Base-by-base conservation (phyloP, 1,140 invertebrate species). In the Penaeus japonicus region DNA sequence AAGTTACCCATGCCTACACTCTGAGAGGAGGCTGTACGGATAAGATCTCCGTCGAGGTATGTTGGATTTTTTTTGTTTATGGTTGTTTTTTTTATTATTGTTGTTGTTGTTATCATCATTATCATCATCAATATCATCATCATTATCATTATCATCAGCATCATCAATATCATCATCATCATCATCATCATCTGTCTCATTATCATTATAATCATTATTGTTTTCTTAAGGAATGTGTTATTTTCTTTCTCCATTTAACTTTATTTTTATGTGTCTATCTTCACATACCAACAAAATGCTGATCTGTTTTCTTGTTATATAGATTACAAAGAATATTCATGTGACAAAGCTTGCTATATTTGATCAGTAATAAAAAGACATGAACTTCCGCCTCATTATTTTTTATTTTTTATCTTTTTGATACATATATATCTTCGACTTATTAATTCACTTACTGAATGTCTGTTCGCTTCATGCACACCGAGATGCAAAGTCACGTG, bases 31-130 rank as follows among this genome's bases (percentile, higher is more conserved):
- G 54, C 24, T 22, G 83, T 20, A n/a, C 65, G 10, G 70, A 57
- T 24, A 88, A 22, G 24, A 88, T 88, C 1, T 75, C 80, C 4
- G 83, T 54, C 22, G 62, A 88, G 79, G 87, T 78, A 7, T 59
- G 87, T 54, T 35, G 12, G 17, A 12, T 53, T 65, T 5, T 24
- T 65, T 20, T 27, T 24, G 5, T 65, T 0, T 65, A 7, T 17
- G 12, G 18, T 10, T 0, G 4, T 7, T 10, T 4, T 32, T 73
- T 27, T 27, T 27, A 2, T 18, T 10, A 2, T 32, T 27, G n/a
- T 27, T 70, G n/a, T 70, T 27, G 24, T 30, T 73, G 30, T 18
- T 18, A 73, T 73, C 0, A 1, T 47, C 15, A 7, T 30, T 73
- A 7, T 27, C 4, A 30, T 5, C 7, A 7, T 10, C n/a, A 5